Conservation (phyloP, 1,140 invertebrate genomes). For the Drosophila repleta region DNA sequence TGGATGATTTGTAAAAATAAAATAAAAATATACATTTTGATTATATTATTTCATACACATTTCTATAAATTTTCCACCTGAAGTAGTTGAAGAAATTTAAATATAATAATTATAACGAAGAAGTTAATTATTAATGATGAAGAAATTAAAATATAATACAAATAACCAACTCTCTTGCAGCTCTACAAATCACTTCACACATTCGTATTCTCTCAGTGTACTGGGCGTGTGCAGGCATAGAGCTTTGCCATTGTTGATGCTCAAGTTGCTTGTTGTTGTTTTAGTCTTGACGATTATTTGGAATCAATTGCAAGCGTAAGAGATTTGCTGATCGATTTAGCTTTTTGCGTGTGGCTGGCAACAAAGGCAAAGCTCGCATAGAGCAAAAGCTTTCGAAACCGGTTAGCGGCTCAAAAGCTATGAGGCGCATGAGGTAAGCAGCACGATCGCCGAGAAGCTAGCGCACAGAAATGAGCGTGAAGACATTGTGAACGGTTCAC, state of each 20-base stretch:
- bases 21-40: no score
- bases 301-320: conserved; percentile 54
- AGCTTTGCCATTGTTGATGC: background rate
- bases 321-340: conserved; percentile 59
- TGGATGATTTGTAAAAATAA: no score
- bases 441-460: conserved; percentile 49
- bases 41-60: no score
- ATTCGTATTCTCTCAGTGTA: background rate
- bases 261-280: conserved; percentile 12
- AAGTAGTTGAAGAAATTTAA: no score
- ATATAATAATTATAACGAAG: no score
- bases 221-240: conserved; percentile 6
- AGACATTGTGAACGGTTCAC: conserved; percentile 78
- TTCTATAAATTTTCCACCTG: no score
- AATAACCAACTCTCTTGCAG: background rate
- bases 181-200: background rate
- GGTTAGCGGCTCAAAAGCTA: conserved; percentile 75
- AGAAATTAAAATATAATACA: no score
- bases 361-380: conserved; percentile 27
- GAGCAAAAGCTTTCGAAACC: conserved; percentile 51
- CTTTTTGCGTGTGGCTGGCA: background rate
- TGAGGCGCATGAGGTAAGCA: conserved; percentile 73
- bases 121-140: no score
- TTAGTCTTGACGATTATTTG: no score
- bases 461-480: conserved; percentile 80